Conservation (phyloP, 2,113 vertebrate species). For the Aspiorhynchus laticeps region DNA sequence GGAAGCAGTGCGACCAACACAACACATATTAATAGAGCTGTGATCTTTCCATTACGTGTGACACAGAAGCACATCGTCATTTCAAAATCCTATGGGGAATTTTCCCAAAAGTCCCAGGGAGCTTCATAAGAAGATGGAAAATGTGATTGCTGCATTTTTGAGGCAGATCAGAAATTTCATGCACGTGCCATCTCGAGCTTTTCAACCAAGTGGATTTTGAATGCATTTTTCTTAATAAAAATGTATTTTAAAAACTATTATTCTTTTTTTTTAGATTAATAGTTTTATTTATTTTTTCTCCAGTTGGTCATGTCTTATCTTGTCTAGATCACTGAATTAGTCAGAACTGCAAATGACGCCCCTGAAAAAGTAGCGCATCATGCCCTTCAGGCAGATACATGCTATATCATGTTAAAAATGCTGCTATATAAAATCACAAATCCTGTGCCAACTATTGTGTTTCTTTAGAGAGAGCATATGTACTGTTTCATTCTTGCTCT, state of each 20-base stretch:
- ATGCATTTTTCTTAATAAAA: not conserved
- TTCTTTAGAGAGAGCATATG: not conserved
- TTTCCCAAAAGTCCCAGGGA: not conserved
- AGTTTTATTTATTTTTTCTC: not conserved
- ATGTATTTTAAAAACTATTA: not conserved
- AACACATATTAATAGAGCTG: constrained; percentile 17
- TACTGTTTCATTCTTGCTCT: not conserved
- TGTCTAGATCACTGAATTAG: not conserved
- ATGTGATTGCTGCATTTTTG: not conserved
- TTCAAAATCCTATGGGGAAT: constrained; percentile 5
- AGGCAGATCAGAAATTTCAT: not conserved
- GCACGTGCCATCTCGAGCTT: not conserved
- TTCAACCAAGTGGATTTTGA: not conserved
- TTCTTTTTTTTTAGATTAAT: not conserved
- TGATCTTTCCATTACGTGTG: constrained; percentile 1
- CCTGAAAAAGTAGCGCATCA: not conserved
- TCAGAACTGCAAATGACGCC: not conserved
- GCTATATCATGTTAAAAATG: not conserved
- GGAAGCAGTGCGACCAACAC: constrained; percentile 9
- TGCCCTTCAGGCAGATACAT: not conserved
- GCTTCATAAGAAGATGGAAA: not conserved
- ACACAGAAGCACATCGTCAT: not conserved
- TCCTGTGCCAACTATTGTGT: not conserved
- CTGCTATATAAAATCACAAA: not conserved
- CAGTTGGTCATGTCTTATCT: not conserved